A percentile compares a stretch with the other conserved stretches of the same genome.
Conservation (phyloP, 2,888 invertebrate genomes). For the Eubasilissa splendida region DNA sequence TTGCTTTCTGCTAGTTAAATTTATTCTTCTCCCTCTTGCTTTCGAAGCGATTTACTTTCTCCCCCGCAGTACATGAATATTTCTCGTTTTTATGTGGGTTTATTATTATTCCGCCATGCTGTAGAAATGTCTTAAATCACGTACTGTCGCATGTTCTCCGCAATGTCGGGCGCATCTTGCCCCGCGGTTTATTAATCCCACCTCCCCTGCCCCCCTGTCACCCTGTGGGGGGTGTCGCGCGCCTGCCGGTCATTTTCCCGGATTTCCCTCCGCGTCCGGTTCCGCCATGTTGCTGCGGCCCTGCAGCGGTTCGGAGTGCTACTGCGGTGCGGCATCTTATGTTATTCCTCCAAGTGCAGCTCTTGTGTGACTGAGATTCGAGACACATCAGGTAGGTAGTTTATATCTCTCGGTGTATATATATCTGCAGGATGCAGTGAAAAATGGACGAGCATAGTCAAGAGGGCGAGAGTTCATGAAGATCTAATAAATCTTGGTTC, state of each 20-base stretch:
- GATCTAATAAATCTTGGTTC: too few relatives aligned
- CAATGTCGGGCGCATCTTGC: slow-evolving; percentile 1
- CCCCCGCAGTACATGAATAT: too few relatives aligned
- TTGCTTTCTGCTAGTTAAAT: too few relatives aligned
- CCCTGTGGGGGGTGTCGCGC: not conserved
- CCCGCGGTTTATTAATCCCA: slow-evolving; percentile 17
- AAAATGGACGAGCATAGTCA: too few relatives aligned
- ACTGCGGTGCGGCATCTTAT: not conserved
- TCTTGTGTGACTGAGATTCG: too few relatives aligned
- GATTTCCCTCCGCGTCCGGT: slow-evolving; percentile 5
- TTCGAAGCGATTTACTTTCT: too few relatives aligned
- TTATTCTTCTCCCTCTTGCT: too few relatives aligned
- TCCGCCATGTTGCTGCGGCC: not conserved
- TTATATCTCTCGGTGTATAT: too few relatives aligned
- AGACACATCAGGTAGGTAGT: too few relatives aligned
- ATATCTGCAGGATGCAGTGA: too few relatives aligned
- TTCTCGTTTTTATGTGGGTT: not conserved
- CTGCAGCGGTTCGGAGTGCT: not conserved
- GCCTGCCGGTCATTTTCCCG: slow-evolving; percentile 10
- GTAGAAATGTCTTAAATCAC: not conserved
- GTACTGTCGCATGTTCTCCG: slow-evolving; percentile 25
- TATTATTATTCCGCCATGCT: not conserved
- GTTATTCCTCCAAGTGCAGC: not conserved
- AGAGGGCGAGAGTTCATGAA: too few relatives aligned
- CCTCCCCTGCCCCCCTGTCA: not conserved